Conservation (phyloP, 2,888 invertebrate species). For the Platycnemis pennipes region DNA sequence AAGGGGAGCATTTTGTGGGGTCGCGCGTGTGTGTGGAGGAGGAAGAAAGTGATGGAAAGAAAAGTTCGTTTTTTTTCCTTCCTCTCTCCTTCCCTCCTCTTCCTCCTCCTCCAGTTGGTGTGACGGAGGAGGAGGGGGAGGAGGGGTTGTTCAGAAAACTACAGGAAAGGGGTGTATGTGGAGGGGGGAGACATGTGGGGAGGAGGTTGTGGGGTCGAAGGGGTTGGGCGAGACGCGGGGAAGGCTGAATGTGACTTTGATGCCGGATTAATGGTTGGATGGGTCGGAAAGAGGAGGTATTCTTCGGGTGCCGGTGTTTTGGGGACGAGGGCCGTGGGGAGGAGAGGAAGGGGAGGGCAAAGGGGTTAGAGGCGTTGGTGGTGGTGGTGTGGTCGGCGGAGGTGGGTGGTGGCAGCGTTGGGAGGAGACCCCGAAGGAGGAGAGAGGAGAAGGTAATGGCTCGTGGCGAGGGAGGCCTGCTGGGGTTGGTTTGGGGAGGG, state of each 20-base stretch:
- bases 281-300: conserved; percentile 40
- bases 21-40: not conserved
- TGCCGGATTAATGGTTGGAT: conserved; percentile 53
- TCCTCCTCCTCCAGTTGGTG: no score
- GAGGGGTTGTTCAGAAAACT: no score
- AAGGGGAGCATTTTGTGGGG: not conserved
- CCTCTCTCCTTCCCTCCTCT: no score
- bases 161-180: not conserved
- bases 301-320: conserved; percentile 43
- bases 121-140: no score
- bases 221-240: not conserved
- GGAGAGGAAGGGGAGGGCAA: not conserved
- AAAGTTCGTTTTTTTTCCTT: not conserved
- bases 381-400: not conserved
- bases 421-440: not conserved
- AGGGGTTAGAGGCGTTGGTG: not conserved
- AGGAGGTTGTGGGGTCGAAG: not conserved
- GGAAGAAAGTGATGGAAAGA: not conserved
- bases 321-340: not conserved
- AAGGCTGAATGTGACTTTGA: conserved; percentile 28
- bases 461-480: conserved; percentile 3
- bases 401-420: not conserved
- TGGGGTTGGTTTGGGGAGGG: not conserved
- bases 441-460: not conserved
- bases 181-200: not conserved